Percentiles rank a stretch among this genome's conserved stretches.
Conservation (phyloP, 2,888 invertebrate genomes). For the Pteria penguin region DNA sequence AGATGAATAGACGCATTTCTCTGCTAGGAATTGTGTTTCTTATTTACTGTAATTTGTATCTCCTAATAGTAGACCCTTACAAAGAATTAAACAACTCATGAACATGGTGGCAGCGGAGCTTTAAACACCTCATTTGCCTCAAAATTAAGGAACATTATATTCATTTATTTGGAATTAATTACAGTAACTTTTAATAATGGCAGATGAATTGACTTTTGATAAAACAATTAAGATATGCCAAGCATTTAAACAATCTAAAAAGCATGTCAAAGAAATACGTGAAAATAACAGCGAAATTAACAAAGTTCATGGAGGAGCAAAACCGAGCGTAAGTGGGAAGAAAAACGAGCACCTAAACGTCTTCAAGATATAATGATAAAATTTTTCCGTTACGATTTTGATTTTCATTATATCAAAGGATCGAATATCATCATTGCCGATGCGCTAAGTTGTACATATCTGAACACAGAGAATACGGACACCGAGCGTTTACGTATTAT, state of each 20-base stretch:
- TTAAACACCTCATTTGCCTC: no score
- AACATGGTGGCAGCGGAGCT: no score
- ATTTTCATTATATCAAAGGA: slow-evolving; percentile 44
- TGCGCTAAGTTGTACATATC: slow-evolving; percentile 36
- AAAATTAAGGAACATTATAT: no score
- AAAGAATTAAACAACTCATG: no score
- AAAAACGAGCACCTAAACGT: slow-evolving; percentile 12
- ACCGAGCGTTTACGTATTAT: neutral
- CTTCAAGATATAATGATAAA: slow-evolving; percentile 54
- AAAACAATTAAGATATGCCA: slow-evolving; percentile 27
- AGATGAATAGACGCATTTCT: no score
- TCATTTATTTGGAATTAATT: no score
- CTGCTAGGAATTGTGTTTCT: no score
- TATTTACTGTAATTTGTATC: no score
- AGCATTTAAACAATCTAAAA: slow-evolving; percentile 15
- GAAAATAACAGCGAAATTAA: neutral
- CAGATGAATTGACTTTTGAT: slow-evolving; percentile 16
- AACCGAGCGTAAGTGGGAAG: slow-evolving; percentile 8
- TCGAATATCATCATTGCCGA: slow-evolving; percentile 38
- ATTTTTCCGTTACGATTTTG: slow-evolving; percentile 42
- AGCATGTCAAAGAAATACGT: slow-evolving; percentile 16
- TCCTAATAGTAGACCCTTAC: no score
- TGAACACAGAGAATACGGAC: neutral
- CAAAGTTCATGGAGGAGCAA: neutral
- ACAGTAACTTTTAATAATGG: slow-evolving; percentile 19